Conservation (phyloP, 2,888 invertebrate species). For the Allacma fusca region DNA sequence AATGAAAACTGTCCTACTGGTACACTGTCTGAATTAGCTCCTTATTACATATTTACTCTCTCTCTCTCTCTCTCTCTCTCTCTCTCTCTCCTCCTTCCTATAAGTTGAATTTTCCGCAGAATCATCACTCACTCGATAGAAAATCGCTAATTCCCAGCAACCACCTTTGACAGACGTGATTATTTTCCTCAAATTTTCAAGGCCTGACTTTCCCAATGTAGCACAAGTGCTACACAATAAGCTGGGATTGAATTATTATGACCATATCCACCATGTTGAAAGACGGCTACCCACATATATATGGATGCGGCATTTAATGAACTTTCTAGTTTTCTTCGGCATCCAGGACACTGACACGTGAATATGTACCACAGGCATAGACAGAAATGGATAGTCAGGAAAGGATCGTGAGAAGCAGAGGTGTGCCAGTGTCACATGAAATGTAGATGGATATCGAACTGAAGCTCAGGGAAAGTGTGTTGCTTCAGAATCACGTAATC, state of each 20-base stretch:
- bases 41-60: too few species aligned
- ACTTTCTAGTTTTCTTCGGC: neutral
- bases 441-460: neutral
- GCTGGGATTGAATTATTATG: neutral
- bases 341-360: neutral
- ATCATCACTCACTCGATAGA: slow-evolving; percentile 10
- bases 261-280: neutral
- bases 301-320: neutral
- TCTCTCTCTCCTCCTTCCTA: too few species aligned
- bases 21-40: too few species aligned
- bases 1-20: too few species aligned
- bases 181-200: slow-evolving; percentile 7
- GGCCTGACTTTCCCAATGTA: neutral
- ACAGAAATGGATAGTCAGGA: neutral
- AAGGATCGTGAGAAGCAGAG: slow-evolving; percentile 35
- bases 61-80: too few species aligned
- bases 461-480: neutral
- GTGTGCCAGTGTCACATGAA: slow-evolving; percentile 18
- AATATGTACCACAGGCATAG: neutral
- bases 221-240: neutral
- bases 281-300: neutral
- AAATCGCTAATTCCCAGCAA: neutral
- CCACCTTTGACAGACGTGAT: slow-evolving; percentile 10
- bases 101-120: neutral
- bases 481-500: slow-evolving; percentile 8